These are phyloP conservation scores for Acyrthosiphon pisum DNA, from an alignment of 1,140 invertebrate genomes.

Conservation along the genomic window DNA sequence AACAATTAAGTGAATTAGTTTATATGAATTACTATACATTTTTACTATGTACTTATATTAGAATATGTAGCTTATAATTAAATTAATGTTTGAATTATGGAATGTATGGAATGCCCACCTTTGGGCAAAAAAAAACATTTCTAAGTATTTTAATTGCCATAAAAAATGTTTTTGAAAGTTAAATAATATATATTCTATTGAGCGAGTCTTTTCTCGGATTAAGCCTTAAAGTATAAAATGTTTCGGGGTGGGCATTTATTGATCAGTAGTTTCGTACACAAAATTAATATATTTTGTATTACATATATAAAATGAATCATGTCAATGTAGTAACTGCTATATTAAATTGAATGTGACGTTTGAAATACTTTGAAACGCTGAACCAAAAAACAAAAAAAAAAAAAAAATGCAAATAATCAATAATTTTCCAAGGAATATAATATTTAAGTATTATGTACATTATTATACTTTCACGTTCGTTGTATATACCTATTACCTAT, in stretches of 20 bases:
- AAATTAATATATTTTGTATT: neutral
- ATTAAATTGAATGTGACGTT: neutral
- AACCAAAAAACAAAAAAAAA: neutral
- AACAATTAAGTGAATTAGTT: neutral
- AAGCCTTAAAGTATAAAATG: neutral
- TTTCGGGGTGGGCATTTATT: neutral
- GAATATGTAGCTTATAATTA: neutral
- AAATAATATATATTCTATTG: too few relatives aligned
- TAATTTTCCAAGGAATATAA: neutral
- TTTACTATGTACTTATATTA: neutral
- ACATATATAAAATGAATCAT: neutral
- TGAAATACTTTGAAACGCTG: neutral
- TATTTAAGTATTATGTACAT: too few relatives aligned
- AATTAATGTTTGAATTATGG: too few relatives aligned
- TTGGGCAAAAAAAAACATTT: too few relatives aligned
- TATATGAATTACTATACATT: neutral
- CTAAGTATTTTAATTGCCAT: too few relatives aligned
- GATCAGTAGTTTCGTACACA: neutral
- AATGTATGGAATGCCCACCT: neutral
- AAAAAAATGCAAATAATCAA: neutral
- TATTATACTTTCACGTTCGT: too few relatives aligned
- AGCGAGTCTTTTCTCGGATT: neutral
- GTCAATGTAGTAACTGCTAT: neutral
- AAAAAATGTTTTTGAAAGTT: neutral
- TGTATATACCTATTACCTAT: too few relatives aligned